phyloP scores from a whole-genome alignment of 2,113 vertebrate species.

The Pungitius pungitius region DNA sequence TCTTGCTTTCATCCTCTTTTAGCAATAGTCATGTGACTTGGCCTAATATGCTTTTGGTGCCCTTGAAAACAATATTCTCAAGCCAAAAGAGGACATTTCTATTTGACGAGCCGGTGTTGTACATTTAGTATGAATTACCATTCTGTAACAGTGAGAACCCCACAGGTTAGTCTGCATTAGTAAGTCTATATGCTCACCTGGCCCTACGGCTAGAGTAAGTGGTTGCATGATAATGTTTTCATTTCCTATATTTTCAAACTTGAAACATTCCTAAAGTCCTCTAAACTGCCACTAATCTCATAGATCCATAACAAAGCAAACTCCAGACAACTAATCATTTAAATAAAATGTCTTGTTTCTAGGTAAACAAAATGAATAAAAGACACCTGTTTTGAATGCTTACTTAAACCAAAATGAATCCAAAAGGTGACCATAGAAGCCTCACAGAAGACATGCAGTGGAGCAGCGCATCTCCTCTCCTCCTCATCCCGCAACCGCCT shows the following conservation, averaged over 20 bases:
- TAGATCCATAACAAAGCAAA: not conserved
- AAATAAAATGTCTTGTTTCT: not conserved
- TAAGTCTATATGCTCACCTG: not conserved
- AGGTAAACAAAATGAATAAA: not conserved
- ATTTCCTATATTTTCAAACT: not conserved
- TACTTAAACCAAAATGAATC: not conserved
- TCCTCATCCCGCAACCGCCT: conserved; percentile 61
- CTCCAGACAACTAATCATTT: too few relatives aligned
- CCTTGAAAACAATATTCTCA: not conserved
- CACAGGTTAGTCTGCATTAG: not conserved
- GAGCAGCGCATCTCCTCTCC: conserved; percentile 38
- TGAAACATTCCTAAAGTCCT: not conserved
- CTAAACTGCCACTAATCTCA: not conserved
- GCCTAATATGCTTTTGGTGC: not conserved
- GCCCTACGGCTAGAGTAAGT: not conserved
- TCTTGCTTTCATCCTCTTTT: not conserved
- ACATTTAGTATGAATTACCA: not conserved
- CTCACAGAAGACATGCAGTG: conserved; percentile 35
- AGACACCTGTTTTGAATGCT: conserved; percentile 25
- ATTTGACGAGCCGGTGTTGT: not conserved
- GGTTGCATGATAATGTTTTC: not conserved
- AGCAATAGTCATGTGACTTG: not conserved
- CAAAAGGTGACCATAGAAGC: conserved; percentile 30
- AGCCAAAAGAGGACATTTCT: not conserved
- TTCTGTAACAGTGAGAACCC: not conserved